Evolutionary conservation across 2,888 invertebrate species (phyloP).

Genomic region (Eudasyphora cyanicolor): DNA sequence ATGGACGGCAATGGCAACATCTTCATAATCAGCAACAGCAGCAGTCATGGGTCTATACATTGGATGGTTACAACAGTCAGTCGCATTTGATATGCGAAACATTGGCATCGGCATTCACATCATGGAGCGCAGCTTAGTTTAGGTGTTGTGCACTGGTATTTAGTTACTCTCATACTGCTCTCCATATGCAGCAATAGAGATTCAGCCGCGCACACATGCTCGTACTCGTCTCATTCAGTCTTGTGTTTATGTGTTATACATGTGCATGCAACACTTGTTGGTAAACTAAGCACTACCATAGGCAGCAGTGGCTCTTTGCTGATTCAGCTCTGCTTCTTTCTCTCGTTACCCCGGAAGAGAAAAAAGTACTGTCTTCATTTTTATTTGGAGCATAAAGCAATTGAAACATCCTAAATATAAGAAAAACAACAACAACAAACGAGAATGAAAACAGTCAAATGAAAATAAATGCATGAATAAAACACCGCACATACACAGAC

Average conservation of each 20-base stretch:
- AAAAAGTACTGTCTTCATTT: conserved; percentile 26
- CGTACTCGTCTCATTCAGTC: not conserved
- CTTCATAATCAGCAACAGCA: not conserved
- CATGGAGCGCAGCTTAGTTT: not conserved
- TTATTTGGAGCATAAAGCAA: conserved; percentile 60
- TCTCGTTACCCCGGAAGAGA: not conserved
- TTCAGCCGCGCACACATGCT: not conserved
- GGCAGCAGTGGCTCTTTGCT: not conserved
- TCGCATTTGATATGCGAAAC: not conserved
- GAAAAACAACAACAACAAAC: not conserved
- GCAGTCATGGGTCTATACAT: not conserved
- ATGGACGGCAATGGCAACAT: not conserved
- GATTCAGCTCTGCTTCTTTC: not conserved
- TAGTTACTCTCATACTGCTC: not conserved
- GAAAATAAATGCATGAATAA: not conserved
- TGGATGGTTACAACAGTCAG: not conserved
- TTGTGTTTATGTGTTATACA: not conserved
- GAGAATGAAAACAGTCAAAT: not conserved
- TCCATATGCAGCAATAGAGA: too few species aligned
- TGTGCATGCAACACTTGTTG: not conserved
- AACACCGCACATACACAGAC: conserved; percentile 4
- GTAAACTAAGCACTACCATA: not conserved
- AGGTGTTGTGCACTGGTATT: not conserved
- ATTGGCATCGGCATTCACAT: conserved; percentile 1
- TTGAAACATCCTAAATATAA: conserved; percentile 49